phyloP scores from a whole-genome alignment of 2,888 invertebrate genomes.

The Rhagonycha fulva region DNA sequence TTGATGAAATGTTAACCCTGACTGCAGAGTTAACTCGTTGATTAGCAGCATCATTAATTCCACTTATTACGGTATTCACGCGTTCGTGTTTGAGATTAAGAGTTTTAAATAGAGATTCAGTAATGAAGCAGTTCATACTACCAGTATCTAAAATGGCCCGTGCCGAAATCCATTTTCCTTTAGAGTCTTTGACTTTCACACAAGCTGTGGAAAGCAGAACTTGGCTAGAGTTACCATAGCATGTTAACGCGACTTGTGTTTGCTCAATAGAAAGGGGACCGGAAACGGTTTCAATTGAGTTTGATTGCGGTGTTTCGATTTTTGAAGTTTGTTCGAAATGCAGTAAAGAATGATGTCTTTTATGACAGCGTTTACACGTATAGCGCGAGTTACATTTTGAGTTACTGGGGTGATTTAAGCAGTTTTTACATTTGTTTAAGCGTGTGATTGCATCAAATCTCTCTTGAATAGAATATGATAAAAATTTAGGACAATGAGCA shows the following conservation, averaged over 20 bases:
- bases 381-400: neutral
- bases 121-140: neutral
- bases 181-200: neutral
- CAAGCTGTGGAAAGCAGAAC: slow-evolving; percentile 7
- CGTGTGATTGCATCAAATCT: neutral
- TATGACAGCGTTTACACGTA: slow-evolving; percentile 3
- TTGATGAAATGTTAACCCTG: neutral
- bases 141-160: neutral
- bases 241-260: neutral
- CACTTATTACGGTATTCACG: neutral
- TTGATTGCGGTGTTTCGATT: neutral
- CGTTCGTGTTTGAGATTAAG: neutral
- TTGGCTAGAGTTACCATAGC: neutral
- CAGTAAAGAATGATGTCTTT: neutral
- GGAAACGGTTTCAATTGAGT: neutral
- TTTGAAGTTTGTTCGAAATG: neutral
- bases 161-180: neutral
- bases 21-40: neutral
- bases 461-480: neutral
- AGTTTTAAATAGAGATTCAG: neutral
- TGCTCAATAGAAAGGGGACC: neutral
- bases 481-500: neutral
- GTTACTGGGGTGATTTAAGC: neutral
- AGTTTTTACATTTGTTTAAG: neutral
- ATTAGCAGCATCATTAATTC: neutral